phyloP scores from a whole-genome alignment of 2,888 invertebrate species.

The Neocrepidodera transversa region DNA sequence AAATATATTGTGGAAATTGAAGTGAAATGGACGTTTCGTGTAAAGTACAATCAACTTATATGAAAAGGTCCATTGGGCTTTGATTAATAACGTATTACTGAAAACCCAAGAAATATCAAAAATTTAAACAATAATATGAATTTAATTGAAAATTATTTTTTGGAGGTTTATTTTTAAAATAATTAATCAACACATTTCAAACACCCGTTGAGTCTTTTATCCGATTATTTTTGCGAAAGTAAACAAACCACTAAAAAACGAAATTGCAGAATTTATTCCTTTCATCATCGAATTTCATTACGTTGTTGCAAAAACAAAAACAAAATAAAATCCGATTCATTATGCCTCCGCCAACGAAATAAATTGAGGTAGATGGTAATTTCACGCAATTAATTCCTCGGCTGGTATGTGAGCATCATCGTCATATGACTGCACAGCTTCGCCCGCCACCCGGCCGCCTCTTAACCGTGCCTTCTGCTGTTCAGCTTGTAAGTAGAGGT shows the following conservation, averaged over 20 bases:
- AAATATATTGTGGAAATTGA: too few species aligned
- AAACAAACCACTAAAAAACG: background rate
- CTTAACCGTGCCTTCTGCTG: background rate
- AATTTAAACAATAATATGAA: too few species aligned
- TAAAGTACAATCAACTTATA: too few species aligned
- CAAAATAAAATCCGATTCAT: constrained; percentile 22
- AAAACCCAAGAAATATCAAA: too few species aligned
- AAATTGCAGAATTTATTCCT: constrained; percentile 11
- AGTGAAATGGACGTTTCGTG: too few species aligned
- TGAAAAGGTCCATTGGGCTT: too few species aligned
- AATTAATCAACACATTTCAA: too few species aligned
- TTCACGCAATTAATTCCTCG: constrained; percentile 27
- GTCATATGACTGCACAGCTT: constrained; percentile 10
- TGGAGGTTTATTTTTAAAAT: too few species aligned
- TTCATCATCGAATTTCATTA: constrained; percentile 25
- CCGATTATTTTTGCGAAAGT: background rate
- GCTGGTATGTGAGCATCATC: constrained; percentile 25
- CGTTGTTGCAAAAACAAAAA: constrained; percentile 15
- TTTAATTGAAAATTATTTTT: too few species aligned
- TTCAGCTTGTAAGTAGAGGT: constrained; percentile 10
- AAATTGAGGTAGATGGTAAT: constrained; percentile 30
- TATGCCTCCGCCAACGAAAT: constrained; percentile 19
- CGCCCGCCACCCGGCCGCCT: background rate
- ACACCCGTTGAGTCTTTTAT: background rate
- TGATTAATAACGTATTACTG: too few species aligned